Evolutionary conservation across 2,797 vertebrate genomes (phyloP), one percentile per base, ranked within the genome.

Genomic region (Chromobotia macracanthus): DNA sequence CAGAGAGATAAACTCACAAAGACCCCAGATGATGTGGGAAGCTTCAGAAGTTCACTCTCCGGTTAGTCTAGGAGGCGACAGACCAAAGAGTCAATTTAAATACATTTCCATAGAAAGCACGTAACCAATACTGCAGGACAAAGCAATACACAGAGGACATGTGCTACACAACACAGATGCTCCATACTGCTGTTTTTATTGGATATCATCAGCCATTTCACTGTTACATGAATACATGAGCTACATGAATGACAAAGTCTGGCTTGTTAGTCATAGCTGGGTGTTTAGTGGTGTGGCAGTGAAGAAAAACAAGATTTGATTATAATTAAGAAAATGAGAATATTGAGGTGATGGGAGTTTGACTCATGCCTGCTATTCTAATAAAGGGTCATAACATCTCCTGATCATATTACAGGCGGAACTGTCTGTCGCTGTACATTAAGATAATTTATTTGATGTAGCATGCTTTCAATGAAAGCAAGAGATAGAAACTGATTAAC

Each of bases 81-180:
- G 38, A 78, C 58, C 35, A 71, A 78, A 72, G 65, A 79, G 18
- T 6, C 15, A 8, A 80, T 70, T 81, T 78, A 81, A 78, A 85
- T 72, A 77, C 28, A 82, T 78, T 75, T 80, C 53, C 81, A 84
- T 61, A 58, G 53, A 78, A 31, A 46, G 15, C 28, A 28, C 13
- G 38, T 76, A 56, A 23, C 44, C 5, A 2, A 76, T 13, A 44
- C 50, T 28, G 19, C 21, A 56, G 38, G 21, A 18, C 41, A 53
- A 16, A 73, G 10, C 61, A 53, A 79, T 21, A 38, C 58, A 70
- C 6, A 6, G 46, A 82, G 31, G 23, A 78, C 15, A 41, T 12
- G 61, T 3, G 25, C 50, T 50, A 61, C 70, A 64, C 15, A 51
- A 63, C 70, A 74, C 25, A 64, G 56, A 51, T 21, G 38, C 67